Evolutionary conservation across 2,888 invertebrate genomes (phyloP).

Genomic region (Melipona beecheii): DNA sequence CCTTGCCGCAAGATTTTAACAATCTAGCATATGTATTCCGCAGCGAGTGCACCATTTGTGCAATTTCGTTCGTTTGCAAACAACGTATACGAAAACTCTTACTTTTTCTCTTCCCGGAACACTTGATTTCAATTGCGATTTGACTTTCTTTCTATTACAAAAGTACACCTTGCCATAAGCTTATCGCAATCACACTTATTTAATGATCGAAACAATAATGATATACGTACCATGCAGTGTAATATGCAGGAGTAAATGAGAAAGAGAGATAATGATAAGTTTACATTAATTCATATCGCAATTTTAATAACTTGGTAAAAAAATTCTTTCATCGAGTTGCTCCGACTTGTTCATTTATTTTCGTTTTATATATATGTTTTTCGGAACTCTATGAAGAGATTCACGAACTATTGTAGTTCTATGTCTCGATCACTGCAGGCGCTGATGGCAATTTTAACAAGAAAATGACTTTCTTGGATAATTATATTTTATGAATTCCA

Average conservation of each 20-base stretch:
- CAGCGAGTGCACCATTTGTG: conserved; percentile 74
- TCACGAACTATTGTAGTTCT: conserved; percentile 28
- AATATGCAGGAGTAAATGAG: conserved; percentile 9
- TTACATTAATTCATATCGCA: conserved; percentile 12
- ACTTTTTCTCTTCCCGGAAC: not conserved
- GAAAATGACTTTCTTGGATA: not conserved
- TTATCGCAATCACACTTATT: conserved; percentile 51
- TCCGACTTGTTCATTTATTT: conserved; percentile 23
- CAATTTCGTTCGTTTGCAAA: conserved; percentile 41
- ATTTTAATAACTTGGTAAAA: conserved; percentile 1
- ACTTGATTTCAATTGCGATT: conserved; percentile 10
- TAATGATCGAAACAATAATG: conserved; percentile 15
- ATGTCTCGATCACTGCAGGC: not conserved
- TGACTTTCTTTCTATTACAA: conserved; percentile 9
- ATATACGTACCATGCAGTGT: conserved; percentile 22
- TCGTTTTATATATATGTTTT: conserved; percentile 20
- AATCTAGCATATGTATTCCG: conserved; percentile 74
- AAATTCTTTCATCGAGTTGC: not conserved
- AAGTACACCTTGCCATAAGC: conserved; percentile 42
- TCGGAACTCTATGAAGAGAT: conserved; percentile 23
- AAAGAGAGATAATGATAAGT: conserved; percentile 12
- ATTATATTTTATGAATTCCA: not conserved
- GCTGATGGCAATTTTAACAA: conserved; percentile 7
- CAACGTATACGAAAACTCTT: not conserved
- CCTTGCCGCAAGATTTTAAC: conserved; percentile 77